phyloP scores from a whole-genome alignment of 2,797 vertebrate genomes.

The Denticeps clupeoides region DNA sequence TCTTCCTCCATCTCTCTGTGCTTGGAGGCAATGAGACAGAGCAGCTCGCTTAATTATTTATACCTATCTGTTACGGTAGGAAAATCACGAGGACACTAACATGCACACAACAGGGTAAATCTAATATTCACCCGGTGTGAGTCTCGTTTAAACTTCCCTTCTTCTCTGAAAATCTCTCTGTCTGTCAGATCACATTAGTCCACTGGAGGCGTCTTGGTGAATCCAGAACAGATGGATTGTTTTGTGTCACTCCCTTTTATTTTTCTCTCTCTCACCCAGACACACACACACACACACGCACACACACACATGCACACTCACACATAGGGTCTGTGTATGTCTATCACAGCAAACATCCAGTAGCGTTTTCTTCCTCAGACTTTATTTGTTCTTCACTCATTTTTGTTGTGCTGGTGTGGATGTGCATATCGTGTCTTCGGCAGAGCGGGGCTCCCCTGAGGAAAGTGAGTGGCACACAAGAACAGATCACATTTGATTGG shows the following conservation, averaged over 20 bases:
- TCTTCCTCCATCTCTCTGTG: conserved; percentile 30
- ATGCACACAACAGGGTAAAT: conserved; percentile 40
- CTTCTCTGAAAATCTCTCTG: conserved; percentile 30
- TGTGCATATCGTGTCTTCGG: conserved; percentile 25
- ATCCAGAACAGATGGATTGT: conserved; percentile 33
- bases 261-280: neutral
- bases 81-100: conserved; percentile 43
- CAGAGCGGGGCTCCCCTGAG: conserved; percentile 26
- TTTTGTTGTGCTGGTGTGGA: conserved; percentile 24
- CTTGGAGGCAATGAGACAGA: conserved; percentile 37
- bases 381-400: conserved; percentile 12
- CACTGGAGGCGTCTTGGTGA: conserved; percentile 16
- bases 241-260: conserved; percentile 12
- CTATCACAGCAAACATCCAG: too few relatives aligned
- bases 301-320: neutral
- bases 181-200: conserved; percentile 28
- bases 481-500: conserved; percentile 53
- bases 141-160: conserved; percentile 32
- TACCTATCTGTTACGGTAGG: conserved; percentile 44
- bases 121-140: conserved; percentile 32
- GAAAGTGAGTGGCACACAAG: conserved; percentile 39
- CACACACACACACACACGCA: neutral
- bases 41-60: conserved; percentile 55
- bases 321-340: too few relatives aligned
- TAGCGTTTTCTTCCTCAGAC: conserved; percentile 3